These are phyloP conservation scores for Ypsolopha scabrella DNA, from an alignment of 2,888 invertebrate species.

Conservation along the genomic window DNA sequence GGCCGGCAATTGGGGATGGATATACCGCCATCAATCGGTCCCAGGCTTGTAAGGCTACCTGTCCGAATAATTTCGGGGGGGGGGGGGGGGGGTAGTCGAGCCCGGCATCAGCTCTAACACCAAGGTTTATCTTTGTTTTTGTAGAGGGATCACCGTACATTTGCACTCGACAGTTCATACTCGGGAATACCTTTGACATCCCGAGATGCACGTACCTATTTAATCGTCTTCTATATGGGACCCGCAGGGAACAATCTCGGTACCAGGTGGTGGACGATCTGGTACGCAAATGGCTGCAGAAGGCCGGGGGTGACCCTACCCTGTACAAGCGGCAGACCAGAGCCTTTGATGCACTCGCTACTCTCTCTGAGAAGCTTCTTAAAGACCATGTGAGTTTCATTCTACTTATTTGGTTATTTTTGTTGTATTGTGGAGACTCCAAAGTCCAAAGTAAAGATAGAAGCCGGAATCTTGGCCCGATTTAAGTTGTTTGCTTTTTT, in stretches of 20 bases:
- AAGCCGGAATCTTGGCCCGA: background rate
- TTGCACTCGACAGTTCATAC: no score
- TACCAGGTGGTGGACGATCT: conserved; percentile 44
- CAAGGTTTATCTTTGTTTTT: no score
- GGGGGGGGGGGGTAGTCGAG: no score
- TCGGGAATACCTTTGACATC: no score
- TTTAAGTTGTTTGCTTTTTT: background rate
- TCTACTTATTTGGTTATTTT: background rate
- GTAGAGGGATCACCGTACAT: no score
- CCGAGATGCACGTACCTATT: no score
- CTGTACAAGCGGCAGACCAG: conserved; percentile 50
- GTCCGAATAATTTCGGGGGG: no score
- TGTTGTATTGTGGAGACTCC: background rate
- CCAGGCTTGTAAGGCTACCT: no score
- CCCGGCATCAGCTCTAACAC: no score
- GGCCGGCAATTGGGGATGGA: no score
- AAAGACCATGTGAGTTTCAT: conserved; percentile 37
- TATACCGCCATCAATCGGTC: no score
- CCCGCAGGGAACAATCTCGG: conserved; percentile 33
- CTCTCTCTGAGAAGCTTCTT: conserved; percentile 41
- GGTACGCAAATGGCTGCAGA: conserved; percentile 44
- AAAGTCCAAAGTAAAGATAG: background rate
- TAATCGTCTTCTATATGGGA: background rate
- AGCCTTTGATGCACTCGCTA: conserved; percentile 50
- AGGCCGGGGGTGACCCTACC: conserved; percentile 47